These are phyloP conservation scores for Saccopteryx leptura DNA, from an alignment of 2,113 vertebrate genomes.

Conservation along the genomic window DNA sequence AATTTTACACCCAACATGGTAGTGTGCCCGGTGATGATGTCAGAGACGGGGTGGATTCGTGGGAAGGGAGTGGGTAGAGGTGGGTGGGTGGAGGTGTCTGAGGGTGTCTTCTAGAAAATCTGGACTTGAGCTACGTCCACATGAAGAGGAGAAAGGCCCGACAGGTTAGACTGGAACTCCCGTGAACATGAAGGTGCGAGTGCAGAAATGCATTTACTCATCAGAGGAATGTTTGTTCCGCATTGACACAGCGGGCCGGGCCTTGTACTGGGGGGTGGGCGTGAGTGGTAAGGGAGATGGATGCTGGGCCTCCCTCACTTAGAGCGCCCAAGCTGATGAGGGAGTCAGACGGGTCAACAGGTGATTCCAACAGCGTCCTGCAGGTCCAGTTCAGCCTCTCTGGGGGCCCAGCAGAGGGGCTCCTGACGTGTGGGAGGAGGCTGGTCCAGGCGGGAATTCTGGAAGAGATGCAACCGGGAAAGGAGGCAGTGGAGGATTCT, in stretches of 20 bases:
- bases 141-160: not conserved
- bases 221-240: not conserved
- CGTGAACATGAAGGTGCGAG: not conserved
- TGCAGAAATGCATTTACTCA: not conserved
- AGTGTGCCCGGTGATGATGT: not conserved
- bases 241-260: not conserved
- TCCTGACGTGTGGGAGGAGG: not conserved
- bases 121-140: not conserved
- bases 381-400: not conserved
- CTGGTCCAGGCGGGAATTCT: not conserved
- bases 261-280: not conserved
- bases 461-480: not conserved
- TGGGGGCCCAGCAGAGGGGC: not conserved
- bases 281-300: not conserved
- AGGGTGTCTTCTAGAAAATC: not conserved
- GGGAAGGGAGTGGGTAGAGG: too few relatives aligned
- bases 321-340: not conserved
- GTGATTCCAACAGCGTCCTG: not conserved
- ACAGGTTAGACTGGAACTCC: not conserved
- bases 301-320: accelerated
- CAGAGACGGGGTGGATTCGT: not conserved
- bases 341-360: not conserved
- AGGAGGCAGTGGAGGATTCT: not conserved
- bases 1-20: not conserved
- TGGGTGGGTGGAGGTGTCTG: not conserved